phyloP scores from a whole-genome alignment of 2,797 vertebrate genomes.

The Eurystomus glaucurus region DNA sequence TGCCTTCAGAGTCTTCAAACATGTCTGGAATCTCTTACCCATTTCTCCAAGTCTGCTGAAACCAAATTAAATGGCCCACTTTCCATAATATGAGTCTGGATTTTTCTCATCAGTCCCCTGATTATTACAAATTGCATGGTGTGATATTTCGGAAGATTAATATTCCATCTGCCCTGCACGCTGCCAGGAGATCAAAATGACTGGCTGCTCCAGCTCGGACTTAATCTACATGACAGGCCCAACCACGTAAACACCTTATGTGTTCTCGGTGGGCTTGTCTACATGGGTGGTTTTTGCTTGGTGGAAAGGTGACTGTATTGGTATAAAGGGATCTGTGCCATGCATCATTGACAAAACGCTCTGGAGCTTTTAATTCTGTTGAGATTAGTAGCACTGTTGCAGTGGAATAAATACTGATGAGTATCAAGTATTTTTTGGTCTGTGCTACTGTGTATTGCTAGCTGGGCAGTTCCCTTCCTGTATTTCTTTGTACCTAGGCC shows the following conservation, averaged over 20 bases:
- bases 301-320: not conserved
- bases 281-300: slow-evolving; percentile 52
- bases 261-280: not conserved
- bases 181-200: slow-evolving; percentile 50
- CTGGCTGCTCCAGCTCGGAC: slow-evolving; percentile 24
- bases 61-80: slow-evolving; percentile 32
- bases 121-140: slow-evolving; percentile 43
- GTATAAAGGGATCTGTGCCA: not conserved
- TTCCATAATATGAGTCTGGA: slow-evolving; percentile 19
- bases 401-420: not conserved
- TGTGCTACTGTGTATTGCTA: not conserved
- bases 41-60: not conserved
- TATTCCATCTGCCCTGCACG: slow-evolving; percentile 34
- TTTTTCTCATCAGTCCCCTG: slow-evolving; percentile 42
- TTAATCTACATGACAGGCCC: slow-evolving; percentile 20
- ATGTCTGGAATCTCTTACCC: slow-evolving; percentile 57
- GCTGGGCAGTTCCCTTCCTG: not conserved
- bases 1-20: slow-evolving; percentile 55
- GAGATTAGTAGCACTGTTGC: not conserved
- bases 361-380: not conserved
- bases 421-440: not conserved
- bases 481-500: not conserved
- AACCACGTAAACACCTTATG: not conserved
- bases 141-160: slow-evolving; percentile 63
- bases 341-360: not conserved